Conservation (phyloP, 2,888 invertebrate species). For the Hyalella azteca region DNA sequence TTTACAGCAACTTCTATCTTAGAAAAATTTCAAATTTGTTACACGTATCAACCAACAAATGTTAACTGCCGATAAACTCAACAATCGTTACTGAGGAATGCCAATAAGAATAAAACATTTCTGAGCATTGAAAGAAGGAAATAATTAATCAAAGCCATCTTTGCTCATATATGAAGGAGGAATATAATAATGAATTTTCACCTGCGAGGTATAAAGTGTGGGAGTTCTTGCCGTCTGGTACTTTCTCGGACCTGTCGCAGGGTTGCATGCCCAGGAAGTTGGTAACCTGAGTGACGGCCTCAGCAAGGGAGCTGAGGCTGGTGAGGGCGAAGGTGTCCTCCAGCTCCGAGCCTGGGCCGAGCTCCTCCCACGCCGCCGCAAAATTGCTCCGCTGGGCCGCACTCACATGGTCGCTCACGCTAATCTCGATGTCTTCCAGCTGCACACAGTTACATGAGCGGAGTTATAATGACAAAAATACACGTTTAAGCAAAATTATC, state of each 20-base stretch:
- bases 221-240: conserved; percentile 80
- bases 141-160: no score
- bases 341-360: conserved; percentile 70
- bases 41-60: no score
- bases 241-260: conserved; percentile 82
- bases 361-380: conserved; percentile 72
- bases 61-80: no score
- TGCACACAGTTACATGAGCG: conserved; percentile 60
- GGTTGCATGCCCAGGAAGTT: conserved; percentile 84
- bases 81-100: no score
- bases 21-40: no score
- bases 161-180: no score
- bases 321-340: conserved; percentile 93
- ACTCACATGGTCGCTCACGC: conserved; percentile 84
- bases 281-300: conserved; percentile 82
- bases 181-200: no score
- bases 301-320: conserved; percentile 73
- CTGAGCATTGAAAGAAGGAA: no score
- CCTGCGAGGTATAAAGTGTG: conserved; percentile 84
- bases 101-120: no score
- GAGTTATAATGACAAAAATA: background rate
- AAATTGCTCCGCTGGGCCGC: conserved; percentile 74
- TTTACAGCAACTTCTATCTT: no score
- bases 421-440: conserved; percentile 90
- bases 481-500: no score